Evolutionary conservation across 2,888 invertebrate genomes (phyloP), one percentile per base, ranked within the genome.

Genomic region (Hyposoter dolosus): DNA sequence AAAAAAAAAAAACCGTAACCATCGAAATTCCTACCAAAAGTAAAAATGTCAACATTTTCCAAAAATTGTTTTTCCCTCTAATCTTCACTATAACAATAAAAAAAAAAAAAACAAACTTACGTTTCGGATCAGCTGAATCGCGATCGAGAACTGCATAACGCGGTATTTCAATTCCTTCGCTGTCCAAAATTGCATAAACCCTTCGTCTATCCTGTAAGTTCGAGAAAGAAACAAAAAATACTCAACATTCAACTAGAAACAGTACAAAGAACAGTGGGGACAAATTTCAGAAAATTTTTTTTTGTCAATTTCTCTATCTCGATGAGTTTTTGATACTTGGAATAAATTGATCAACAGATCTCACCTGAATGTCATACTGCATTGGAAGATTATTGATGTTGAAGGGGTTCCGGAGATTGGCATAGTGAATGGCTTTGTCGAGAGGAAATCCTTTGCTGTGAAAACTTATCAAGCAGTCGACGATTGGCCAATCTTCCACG

Each of bases 371-470:
- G 94, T 98, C 98, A 95, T 98, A 99, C 94, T 99, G 99, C 97
- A 99, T 98, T 92, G 98, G 98, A 89, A 99, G 96, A 95, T 99
- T 99, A 94, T 99, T 99, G 91, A 99, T 98, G 88, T 99, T 98
- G 94, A 99, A 99, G 0, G 99, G 99, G 94, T 98, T 98, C 89
- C 99, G 96, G 84, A 99, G 95, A 92, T 97, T 97, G 80, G 99
- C 98, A 95, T 99, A 99, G 92, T 97, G 97, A 91, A 99, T 98
- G 43, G 99, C 99, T 95, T 99, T 99, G 92, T 99, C 98, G 87
- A 99, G 95, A 0, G 99, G 99, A 95, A 99, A 99, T 53, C 99
- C 99, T 95, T 98, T 98, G 5, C 99, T 99, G 94, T 99, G 99
- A 94, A 99, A 99, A 80, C 99, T 99, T 91, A 99, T 98, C 71